Conservation (phyloP, 1,140 invertebrate genomes). For the Solen grandis region DNA sequence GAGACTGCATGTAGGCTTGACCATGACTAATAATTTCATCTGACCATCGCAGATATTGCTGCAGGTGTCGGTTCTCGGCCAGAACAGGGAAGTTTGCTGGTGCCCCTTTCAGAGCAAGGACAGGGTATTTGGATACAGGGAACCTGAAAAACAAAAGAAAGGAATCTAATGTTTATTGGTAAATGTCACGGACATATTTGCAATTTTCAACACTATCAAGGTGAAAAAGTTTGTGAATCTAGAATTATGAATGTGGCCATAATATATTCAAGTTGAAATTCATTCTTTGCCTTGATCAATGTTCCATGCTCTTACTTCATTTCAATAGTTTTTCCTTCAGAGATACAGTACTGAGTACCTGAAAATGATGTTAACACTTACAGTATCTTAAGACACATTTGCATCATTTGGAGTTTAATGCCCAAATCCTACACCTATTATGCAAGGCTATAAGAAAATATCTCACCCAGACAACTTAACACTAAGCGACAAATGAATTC, state of each 20-base stretch:
- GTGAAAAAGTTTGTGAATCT: too few species aligned
- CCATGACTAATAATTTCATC: constrained; percentile 86
- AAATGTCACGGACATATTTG: too few species aligned
- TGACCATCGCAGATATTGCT: constrained; percentile 93
- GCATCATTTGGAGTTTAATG: too few species aligned
- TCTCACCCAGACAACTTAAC: too few species aligned
- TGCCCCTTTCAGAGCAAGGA: constrained; percentile 88
- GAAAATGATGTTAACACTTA: too few species aligned
- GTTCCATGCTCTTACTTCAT: neutral
- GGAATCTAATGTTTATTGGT: neutral
- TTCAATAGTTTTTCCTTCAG: too few species aligned
- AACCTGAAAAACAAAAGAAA: constrained; percentile 82
- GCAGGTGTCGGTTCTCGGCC: constrained; percentile 89
- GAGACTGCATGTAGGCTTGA: constrained; percentile 88
- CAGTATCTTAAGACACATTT: too few species aligned
- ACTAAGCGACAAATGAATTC: too few species aligned
- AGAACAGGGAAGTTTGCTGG: constrained; percentile 97
- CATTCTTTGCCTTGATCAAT: neutral
- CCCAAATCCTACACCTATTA: too few species aligned
- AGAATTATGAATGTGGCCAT: too few species aligned
- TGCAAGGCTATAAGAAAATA: too few species aligned
- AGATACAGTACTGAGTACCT: too few species aligned
- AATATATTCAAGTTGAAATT: neutral
- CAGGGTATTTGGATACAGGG: constrained; percentile 85
- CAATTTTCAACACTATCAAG: neutral